Percentiles rank a stretch among this genome's conserved stretches.
Conservation (phyloP, 2,888 invertebrate species). For the Tyria jacobaeae region DNA sequence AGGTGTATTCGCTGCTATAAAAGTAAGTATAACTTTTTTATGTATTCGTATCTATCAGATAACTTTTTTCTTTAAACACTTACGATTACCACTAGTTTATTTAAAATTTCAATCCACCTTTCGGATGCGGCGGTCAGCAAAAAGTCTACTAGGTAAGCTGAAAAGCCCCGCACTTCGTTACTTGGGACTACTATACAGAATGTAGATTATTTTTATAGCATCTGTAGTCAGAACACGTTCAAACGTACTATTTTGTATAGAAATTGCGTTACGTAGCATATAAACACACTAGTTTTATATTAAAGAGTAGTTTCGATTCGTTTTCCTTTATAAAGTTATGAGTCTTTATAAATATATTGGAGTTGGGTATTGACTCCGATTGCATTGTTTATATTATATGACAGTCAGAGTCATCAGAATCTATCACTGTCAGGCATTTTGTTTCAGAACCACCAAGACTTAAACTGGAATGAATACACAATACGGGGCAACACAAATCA, state of each 20-base stretch:
- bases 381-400: neutral
- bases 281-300: constrained; percentile 7
- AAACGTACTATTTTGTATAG: constrained; percentile 4
- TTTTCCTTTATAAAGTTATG: neutral
- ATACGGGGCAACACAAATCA: too few species aligned
- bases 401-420: neutral
- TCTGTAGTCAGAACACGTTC: constrained; percentile 8
- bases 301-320: neutral
- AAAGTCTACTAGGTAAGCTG: neutral
- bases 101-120: too few species aligned
- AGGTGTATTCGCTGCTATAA: too few species aligned
- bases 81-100: too few species aligned
- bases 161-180: constrained; percentile 12
- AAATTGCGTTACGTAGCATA: constrained; percentile 6
- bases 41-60: too few species aligned
- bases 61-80: too few species aligned
- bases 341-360: neutral
- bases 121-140: neutral
- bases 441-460: too few species aligned
- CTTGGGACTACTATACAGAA: constrained; percentile 1
- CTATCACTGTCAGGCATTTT: too few species aligned
- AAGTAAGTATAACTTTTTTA: too few species aligned
- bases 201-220: neutral
- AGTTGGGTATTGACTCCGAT: neutral
- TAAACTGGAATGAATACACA: too few species aligned